phyloP scores from a whole-genome alignment of 2,888 invertebrate species.

The Tipula vernalis region DNA sequence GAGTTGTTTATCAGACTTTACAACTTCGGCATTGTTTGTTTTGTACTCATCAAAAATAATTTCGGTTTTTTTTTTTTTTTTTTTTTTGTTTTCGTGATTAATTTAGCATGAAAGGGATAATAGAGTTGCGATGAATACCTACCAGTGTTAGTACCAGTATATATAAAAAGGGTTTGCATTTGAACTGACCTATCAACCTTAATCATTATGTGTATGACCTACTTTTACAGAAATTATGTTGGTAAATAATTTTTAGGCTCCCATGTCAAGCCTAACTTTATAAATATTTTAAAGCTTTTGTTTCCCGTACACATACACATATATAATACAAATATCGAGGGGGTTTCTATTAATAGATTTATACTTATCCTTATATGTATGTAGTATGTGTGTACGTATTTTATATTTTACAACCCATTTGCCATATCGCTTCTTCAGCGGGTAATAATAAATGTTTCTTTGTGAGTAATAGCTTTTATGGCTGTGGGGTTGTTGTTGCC shows the following conservation, averaged over 20 bases:
- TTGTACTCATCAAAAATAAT: not conserved
- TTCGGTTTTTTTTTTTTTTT: not conserved
- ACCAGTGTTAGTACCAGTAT: not conserved
- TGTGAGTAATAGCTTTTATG: not conserved
- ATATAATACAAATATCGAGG: not conserved
- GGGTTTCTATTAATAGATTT: not conserved
- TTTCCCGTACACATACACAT: not conserved
- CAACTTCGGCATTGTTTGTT: not conserved
- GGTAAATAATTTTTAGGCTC: not conserved
- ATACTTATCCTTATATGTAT: too few species aligned
- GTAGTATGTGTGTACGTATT: not conserved
- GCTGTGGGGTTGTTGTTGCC: not conserved
- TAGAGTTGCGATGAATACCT: not conserved
- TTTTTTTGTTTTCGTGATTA: not conserved
- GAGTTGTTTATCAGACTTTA: not conserved
- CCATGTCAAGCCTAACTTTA: not conserved
- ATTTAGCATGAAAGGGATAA: not conserved
- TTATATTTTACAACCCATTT: not conserved
- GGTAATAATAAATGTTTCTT: not conserved
- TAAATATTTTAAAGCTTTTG: not conserved
- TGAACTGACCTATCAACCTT: not conserved
- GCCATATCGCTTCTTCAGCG: not conserved
- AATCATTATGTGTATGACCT: not conserved
- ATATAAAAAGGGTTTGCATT: not conserved
- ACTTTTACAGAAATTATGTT: not conserved